phyloP scores from a whole-genome alignment of 2,113 vertebrate species.

The Pao palembangensis region DNA sequence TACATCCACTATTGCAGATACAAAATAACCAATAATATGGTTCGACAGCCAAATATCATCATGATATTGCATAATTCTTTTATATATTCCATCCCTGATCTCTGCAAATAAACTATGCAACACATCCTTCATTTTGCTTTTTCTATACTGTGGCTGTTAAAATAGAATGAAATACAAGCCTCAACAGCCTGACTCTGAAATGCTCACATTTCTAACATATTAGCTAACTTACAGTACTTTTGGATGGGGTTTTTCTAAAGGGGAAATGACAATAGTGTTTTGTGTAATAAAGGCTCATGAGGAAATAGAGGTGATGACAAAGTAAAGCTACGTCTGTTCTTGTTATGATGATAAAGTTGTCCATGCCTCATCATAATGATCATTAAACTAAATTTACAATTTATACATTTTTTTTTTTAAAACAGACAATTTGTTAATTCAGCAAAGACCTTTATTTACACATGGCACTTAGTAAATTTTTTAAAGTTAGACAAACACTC shows the following conservation, averaged over 20 bases:
- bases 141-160: not conserved
- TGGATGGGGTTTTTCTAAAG: constrained; percentile 6
- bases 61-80: not conserved
- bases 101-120: not conserved
- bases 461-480: too few relatives aligned
- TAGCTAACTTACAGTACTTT: not conserved
- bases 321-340: not conserved
- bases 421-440: too few relatives aligned
- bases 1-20: too few relatives aligned
- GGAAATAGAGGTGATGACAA: not conserved
- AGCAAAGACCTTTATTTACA: too few relatives aligned
- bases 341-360: constrained; percentile 1
- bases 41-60: too few relatives aligned
- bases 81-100: not conserved
- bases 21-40: too few relatives aligned
- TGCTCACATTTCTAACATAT: not conserved
- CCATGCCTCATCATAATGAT: constrained; percentile 8
- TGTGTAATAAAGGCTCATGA: constrained; percentile 30
- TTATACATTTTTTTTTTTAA: too few relatives aligned
- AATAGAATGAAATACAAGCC: constrained; percentile 7
- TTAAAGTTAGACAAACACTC: too few relatives aligned
- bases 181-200: not conserved
- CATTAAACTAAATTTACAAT: not conserved
- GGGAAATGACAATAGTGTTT: constrained; percentile 57
- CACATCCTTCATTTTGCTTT: not conserved